Evolutionary conservation across 2,797 vertebrate genomes (phyloP).

Genomic region (Sylvilagus floridanus): DNA sequence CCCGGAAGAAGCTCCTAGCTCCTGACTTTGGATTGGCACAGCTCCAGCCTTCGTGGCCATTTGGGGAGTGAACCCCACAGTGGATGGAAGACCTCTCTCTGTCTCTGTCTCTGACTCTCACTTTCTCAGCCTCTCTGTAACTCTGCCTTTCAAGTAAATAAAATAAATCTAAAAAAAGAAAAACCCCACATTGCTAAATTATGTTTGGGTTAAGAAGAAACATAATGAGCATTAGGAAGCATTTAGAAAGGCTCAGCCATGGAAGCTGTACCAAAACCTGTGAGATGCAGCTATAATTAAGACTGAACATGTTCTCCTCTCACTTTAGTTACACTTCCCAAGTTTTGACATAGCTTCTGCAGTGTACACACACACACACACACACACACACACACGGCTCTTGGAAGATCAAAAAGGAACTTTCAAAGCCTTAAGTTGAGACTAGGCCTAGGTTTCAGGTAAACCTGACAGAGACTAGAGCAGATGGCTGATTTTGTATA

Average conservation of each 20-base stretch:
- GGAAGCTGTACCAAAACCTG: neutral
- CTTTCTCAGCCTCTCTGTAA: too few species aligned
- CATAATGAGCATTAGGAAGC: neutral
- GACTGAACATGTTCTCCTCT: neutral
- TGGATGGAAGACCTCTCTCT: too few species aligned
- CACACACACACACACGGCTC: neutral
- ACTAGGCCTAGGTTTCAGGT: neutral
- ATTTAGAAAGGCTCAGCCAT: neutral
- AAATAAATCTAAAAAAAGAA: too few species aligned
- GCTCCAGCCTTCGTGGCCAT: too few species aligned
- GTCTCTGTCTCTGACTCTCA: too few species aligned
- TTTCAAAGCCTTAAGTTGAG: neutral
- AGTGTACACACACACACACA: neutral
- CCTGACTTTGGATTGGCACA: too few species aligned
- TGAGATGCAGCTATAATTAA: neutral
- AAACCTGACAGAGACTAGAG: neutral
- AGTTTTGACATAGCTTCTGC: neutral
- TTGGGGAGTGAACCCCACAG: too few species aligned
- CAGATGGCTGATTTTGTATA: neutral
- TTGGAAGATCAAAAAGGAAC: neutral
- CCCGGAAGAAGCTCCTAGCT: too few species aligned
- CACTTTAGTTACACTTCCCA: too few species aligned
- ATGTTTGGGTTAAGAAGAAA: neutral
- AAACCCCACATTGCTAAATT: neutral
- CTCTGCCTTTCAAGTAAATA: too few species aligned